Percentiles rank a stretch among this genome's conserved stretches.
phyloP scores from a whole-genome alignment of 1,140 invertebrate genomes.

The Caerostris extrusa region DNA sequence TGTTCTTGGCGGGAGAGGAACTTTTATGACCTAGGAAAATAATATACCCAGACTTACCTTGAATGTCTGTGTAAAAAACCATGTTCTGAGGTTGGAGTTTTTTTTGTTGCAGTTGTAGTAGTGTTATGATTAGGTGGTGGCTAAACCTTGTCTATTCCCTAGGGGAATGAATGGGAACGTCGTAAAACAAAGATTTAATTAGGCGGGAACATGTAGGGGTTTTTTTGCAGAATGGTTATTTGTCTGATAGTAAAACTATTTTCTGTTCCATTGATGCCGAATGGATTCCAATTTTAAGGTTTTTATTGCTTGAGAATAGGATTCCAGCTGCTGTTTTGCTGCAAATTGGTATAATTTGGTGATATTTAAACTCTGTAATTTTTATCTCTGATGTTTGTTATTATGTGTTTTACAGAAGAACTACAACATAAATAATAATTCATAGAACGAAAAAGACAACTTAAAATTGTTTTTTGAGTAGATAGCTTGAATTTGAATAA shows the following conservation, averaged over 20 bases:
- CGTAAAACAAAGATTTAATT: background rate
- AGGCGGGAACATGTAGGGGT: background rate
- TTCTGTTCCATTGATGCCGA: too few species aligned
- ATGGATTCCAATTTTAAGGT: too few species aligned
- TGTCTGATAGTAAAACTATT: background rate
- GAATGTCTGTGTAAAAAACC: background rate
- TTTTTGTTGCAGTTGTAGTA: background rate
- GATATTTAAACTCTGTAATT: too few species aligned
- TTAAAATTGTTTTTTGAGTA: too few species aligned
- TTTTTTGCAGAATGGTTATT: background rate
- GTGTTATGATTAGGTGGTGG: background rate
- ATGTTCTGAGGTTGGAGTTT: background rate
- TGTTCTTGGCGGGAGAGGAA: background rate
- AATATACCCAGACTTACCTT: background rate
- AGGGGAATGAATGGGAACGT: background rate
- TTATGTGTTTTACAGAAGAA: too few species aligned
- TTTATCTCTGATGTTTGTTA: too few species aligned
- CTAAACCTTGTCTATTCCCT: background rate
- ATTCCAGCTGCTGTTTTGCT: too few species aligned
- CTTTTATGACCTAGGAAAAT: constrained; percentile 18
- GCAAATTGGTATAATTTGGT: too few species aligned
- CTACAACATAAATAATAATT: too few species aligned
- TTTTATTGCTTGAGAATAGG: too few species aligned
- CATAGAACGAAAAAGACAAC: too few species aligned
- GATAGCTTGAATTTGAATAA: too few species aligned